These are phyloP conservation scores for Camponotus vicinus DNA, from an alignment of 1,140 invertebrate genomes.

Conservation along the genomic window DNA sequence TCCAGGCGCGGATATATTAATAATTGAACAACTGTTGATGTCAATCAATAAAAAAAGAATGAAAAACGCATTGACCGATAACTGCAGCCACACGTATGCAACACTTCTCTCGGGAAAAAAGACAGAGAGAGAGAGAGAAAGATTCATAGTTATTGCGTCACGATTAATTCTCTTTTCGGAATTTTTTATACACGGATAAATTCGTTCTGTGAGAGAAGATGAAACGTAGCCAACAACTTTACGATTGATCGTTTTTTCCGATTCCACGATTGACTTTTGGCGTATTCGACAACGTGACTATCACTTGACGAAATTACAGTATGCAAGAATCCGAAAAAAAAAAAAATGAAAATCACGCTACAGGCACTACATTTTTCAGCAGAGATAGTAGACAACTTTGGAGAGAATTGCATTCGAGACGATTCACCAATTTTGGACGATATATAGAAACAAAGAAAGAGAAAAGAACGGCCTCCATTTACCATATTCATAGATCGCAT, in stretches of 20 bases:
- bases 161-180: background rate
- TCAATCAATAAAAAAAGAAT: background rate
- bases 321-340: conserved; percentile 6
- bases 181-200: background rate
- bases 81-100: background rate
- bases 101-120: background rate
- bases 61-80: background rate
- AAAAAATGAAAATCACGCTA: conserved; percentile 24
- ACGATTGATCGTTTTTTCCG: background rate
- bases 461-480: conserved; percentile 19
- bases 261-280: conserved; percentile 8
- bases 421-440: conserved; percentile 9
- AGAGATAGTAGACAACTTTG: background rate
- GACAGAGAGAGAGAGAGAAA: background rate
- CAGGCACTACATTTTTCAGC: background rate
- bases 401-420: conserved; percentile 36
- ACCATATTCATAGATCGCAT: conserved; percentile 26
- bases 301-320: conserved; percentile 7
- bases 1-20: conserved; percentile 37
- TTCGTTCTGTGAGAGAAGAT: background rate
- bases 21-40: conserved; percentile 72
- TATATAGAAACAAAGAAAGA: conserved; percentile 4
- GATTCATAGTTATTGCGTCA: conserved; percentile 1
- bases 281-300: background rate
- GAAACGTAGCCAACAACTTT: background rate